Evolutionary conservation across 2,113 vertebrate genomes (phyloP), one percentile per base, ranked within the genome.

Genomic region (Balaeniceps rex): DNA sequence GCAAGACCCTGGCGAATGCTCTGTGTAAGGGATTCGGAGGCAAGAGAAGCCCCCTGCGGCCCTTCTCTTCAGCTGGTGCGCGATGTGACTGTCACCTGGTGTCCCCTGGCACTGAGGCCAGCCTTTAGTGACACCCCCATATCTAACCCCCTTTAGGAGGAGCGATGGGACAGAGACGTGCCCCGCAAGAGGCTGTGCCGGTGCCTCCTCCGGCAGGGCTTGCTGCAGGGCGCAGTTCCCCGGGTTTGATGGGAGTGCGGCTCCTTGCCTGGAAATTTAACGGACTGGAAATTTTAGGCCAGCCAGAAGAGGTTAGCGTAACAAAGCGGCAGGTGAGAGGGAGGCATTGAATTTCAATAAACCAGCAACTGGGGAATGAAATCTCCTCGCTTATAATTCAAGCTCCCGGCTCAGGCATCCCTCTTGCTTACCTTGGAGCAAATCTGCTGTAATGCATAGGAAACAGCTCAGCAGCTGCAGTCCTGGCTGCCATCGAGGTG

Each of bases 271-370:
- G 22, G n/a, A n/a, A n/a, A n/a, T 3, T 1, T 22, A 16, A 1
- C 5, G 31, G 64, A 34, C 52, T 87, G 77, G 92, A 92, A 90
- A 81, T 87, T 87, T 80, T 54, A 44, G 64, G 78, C 61, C n/a
- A 65, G 52, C 36, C 47, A 36, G 66, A 91, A 79, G 40, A 93
- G 88, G 95, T 95, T 94, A 94, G 87, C 93, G 46, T 87, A 91
- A 80, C 77, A 96, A 92, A 91, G 81, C 0, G 1, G 76, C 83
- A 94, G 88, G 88, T 94, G 88, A 93, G 84, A 94, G 61, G 54
- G 54, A 92, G 69, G 77, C 94, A 77, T 72, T 94, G 96, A 93
- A 96, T 95, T 97, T 95, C 96, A 97, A 94, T 95, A 95, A 96
- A 88, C 66, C 66, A 88, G 90, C 90, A 66, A 63, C 57, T 66